Evolutionary conservation across 2,888 invertebrate species (phyloP).

Genomic region (Nomada lathburiana): DNA sequence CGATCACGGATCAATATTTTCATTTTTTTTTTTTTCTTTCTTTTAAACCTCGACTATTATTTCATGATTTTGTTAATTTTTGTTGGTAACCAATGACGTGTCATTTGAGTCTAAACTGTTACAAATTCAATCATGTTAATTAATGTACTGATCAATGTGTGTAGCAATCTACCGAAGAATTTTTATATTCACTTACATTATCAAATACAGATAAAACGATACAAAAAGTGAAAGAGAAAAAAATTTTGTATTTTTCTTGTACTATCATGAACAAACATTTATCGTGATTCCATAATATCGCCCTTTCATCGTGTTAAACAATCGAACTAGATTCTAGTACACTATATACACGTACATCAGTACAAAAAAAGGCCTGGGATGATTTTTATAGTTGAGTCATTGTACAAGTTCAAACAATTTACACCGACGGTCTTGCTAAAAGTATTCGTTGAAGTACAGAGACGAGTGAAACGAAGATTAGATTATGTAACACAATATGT

Average conservation of each 20-base stretch:
- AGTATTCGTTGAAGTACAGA: neutral
- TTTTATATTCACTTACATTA: constrained; percentile 27
- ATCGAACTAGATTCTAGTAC: constrained; percentile 37
- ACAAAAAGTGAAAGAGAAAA: neutral
- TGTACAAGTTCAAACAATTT: constrained; percentile 66
- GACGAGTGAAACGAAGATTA: neutral
- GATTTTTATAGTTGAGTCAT: constrained; percentile 57
- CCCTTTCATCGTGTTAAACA: constrained; percentile 27
- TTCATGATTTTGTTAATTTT: constrained; percentile 17
- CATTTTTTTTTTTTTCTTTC: neutral
- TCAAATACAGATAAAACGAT: constrained; percentile 5
- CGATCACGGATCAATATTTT: constrained; percentile 21
- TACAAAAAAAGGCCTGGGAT: constrained; percentile 66
- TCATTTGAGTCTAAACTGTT: constrained; percentile 32
- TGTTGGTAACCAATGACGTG: constrained; percentile 10
- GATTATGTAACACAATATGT: constrained; percentile 17
- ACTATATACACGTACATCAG: constrained; percentile 24
- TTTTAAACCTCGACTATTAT: neutral
- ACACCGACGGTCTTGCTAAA: constrained; percentile 18
- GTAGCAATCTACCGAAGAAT: constrained; percentile 3
- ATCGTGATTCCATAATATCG: neutral
- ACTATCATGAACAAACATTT: constrained; percentile 21
- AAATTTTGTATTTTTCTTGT: neutral
- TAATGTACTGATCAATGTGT: constrained; percentile 11
- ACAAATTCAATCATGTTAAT: constrained; percentile 17